These are phyloP conservation scores for Nymphalis polychloros DNA, from an alignment of 2,888 invertebrate species.

Conservation along the genomic window DNA sequence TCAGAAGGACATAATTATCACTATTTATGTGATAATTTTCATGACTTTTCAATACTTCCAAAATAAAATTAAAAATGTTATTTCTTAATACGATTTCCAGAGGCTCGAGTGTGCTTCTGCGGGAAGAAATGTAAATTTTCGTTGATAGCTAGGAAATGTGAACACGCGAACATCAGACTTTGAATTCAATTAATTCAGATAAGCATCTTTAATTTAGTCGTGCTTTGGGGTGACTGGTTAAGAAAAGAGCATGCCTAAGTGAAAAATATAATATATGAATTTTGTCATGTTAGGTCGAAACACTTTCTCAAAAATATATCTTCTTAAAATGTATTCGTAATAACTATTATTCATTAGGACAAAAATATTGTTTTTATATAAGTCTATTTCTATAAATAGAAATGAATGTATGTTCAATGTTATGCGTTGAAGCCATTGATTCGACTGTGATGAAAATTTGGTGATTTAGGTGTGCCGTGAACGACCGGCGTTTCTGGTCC, in stretches of 20 bases:
- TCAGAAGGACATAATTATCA: too few species aligned
- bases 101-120: neutral
- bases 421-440: too few species aligned
- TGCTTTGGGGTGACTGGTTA: neutral
- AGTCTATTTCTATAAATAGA: too few species aligned
- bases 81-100: neutral
- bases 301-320: neutral
- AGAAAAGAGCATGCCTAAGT: neutral
- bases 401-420: too few species aligned
- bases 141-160: slow-evolving; percentile 11
- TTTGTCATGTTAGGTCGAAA: neutral
- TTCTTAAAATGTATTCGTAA: neutral
- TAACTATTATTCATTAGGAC: too few species aligned
- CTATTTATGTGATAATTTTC: too few species aligned
- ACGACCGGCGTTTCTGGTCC: too few species aligned
- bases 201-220: slow-evolving; percentile 12
- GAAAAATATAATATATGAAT: neutral
- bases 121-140: slow-evolving; percentile 10
- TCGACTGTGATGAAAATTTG: too few species aligned
- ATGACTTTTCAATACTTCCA: too few species aligned
- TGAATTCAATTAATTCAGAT: slow-evolving; percentile 13
- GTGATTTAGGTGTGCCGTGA: too few species aligned
- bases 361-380: too few species aligned
- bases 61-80: too few species aligned
- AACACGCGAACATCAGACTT: slow-evolving; percentile 10